Base-by-base conservation (phyloP, 2,888 invertebrate genomes). In the Polylopha cassiicola region DNA sequence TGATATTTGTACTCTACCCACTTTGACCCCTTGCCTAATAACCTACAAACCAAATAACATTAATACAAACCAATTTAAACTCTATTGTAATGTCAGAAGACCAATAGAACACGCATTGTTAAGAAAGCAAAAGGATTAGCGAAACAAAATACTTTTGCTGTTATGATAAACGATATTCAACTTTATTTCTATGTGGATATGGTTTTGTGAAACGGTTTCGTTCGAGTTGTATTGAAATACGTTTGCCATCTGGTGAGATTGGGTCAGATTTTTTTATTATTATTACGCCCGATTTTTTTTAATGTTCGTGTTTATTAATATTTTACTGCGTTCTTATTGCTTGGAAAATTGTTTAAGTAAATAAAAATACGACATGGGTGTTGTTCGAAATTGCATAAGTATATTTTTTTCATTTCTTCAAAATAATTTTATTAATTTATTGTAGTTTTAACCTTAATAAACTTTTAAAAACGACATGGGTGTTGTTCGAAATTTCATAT, bases 191-290 rank as follows among this genome's bases (percentile, higher is more conserved):
- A 15, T 7, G 4, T 0, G 0, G 4, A 7, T 24, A 30, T 17
- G 17, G 21, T 3, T 33, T 18, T 7, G 3, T 4, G 7, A 2
- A 9, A 21, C 2, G 4, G 24, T 13, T 15, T 1, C 7, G 6
- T 20, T 20, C 16, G 15, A 10, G 18, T 39, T 23, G 28, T 16
- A 36, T 6, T 29, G 37, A 21, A 37, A 15, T 20, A 23, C 23
- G 39, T 9, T 24, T 39, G 32, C 33, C 41, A 41, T 41, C 41
- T 41, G 34, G 41, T 30, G 10, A 36, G 20, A 27, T 32, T 29
- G 34, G 34, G 36, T 36, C 34, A 34, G 41, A 30, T 30, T 23
- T 24, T n/a, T 18, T 28, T 41, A 41, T 41, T 41, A 28, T 39
- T 39, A 41, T 36, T 39, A 17, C n/a, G n/a, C n/a, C n/a, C n/a